These are phyloP conservation scores for Elaphurus davidianus DNA, from an alignment of 2,113 vertebrate genomes.

Conservation along the genomic window DNA sequence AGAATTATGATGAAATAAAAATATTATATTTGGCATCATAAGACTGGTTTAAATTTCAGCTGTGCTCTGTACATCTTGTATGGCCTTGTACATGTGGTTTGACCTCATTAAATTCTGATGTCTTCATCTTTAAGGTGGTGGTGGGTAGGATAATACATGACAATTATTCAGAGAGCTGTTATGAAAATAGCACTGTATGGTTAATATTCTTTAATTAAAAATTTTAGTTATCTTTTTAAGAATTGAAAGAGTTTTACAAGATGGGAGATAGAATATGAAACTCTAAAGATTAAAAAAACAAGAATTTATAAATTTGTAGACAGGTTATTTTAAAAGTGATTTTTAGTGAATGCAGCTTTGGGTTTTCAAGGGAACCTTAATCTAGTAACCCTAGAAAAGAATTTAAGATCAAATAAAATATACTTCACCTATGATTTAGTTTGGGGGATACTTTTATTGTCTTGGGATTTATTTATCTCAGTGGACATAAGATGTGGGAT, in stretches of 20 bases:
- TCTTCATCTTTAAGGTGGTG: not conserved
- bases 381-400: not conserved
- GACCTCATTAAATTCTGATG: not conserved
- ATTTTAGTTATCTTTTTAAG: not conserved
- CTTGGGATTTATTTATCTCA: not conserved
- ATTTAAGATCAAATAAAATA: not conserved
- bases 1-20: not conserved
- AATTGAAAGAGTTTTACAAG: not conserved
- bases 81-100: not conserved
- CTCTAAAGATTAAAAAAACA: not conserved
- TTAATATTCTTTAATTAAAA: not conserved
- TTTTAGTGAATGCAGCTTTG: not conserved
- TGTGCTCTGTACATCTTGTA: not conserved
- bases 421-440: not conserved
- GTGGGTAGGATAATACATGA: not conserved
- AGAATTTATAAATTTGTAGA: not conserved
- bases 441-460: not conserved
- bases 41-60: not conserved
- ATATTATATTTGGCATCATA: not conserved
- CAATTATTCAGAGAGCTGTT: not conserved
- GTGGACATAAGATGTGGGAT: not conserved
- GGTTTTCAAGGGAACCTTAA: not conserved
- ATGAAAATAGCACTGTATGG: not conserved
- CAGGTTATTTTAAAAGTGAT: not conserved
- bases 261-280: not conserved